Conservation (phyloP, 2,113 vertebrate genomes). For the Pteronura brasiliensis region DNA sequence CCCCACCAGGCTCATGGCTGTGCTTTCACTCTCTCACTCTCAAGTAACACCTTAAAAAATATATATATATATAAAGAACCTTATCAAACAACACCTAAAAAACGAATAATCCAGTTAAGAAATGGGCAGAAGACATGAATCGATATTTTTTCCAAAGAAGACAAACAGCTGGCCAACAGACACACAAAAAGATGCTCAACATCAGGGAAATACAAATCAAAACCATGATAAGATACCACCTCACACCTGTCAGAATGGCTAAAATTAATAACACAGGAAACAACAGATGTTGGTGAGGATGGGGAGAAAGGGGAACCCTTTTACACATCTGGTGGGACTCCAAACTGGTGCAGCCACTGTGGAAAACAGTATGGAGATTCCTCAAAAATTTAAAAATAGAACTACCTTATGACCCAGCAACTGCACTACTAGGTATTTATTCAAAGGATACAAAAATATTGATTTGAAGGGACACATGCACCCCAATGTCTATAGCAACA, state of each 20-base stretch:
- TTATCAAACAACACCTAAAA: background rate
- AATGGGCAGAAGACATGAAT: background rate
- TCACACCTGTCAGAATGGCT: background rate
- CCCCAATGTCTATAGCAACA: background rate
- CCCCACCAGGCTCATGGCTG: background rate
- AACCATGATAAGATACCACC: background rate
- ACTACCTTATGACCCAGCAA: background rate
- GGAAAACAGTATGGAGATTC: background rate
- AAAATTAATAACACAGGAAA: no score
- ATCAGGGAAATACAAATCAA: background rate
- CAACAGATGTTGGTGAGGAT: background rate
- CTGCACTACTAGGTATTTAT: background rate
- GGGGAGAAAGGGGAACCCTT: background rate
- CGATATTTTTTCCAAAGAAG: background rate
- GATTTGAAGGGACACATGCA: background rate
- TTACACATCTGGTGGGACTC: background rate
- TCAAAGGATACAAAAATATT: background rate
- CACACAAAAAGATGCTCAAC: background rate
- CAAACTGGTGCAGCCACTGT: background rate
- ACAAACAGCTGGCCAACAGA: background rate
- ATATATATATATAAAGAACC: no score
- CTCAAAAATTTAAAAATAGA: background rate
- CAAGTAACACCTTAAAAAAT: background rate
- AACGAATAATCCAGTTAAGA: background rate
- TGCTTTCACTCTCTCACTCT: background rate